Evolutionary conservation across 2,888 invertebrate genomes (phyloP).

Genomic region (Ischnus inquisitorius): DNA sequence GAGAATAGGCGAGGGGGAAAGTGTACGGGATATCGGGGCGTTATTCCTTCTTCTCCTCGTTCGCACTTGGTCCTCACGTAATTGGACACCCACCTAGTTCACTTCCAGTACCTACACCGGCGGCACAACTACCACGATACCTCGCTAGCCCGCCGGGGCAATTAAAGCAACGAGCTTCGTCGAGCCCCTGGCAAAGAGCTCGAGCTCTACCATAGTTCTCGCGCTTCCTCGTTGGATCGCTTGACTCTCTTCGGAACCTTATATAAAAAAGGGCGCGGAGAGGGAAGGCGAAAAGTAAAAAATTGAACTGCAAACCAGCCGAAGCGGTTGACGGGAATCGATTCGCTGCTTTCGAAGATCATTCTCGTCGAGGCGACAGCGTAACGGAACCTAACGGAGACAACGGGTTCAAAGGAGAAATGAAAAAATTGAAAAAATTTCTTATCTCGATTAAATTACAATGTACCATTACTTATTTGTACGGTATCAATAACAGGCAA

Average conservation of each 20-base stretch:
- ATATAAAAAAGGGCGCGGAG: conserved; percentile 3
- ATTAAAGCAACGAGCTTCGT: conserved; percentile 69
- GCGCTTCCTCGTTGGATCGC: conserved; percentile 35
- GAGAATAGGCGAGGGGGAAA: conserved; percentile 29
- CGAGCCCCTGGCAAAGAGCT: conserved; percentile 65
- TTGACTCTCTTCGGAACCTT: conserved; percentile 42
- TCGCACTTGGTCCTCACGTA: conserved; percentile 68
- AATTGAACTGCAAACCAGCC: conserved; percentile 39
- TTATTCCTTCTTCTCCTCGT: conserved; percentile 65
- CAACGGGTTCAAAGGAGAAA: conserved; percentile 10
- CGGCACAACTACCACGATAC: conserved; percentile 44
- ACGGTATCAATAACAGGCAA: too few relatives aligned
- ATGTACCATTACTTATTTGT: too few relatives aligned
- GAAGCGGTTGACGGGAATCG: conserved; percentile 51
- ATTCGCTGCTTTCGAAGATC: conserved; percentile 49
- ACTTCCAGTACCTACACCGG: conserved; percentile 57
- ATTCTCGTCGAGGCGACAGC: conserved; percentile 45
- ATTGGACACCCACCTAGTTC: conserved; percentile 68
- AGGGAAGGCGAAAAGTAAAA: conserved; percentile 13
- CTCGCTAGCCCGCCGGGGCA: conserved; percentile 59
- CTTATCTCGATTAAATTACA: too few relatives aligned
- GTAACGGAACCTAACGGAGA: conserved; percentile 36
- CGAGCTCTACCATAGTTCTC: conserved; percentile 32
- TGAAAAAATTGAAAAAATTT: not conserved
- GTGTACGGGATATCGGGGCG: conserved; percentile 44